phyloP scores from a whole-genome alignment of 2,888 invertebrate species.

The Pristionchus maxplancki region DNA sequence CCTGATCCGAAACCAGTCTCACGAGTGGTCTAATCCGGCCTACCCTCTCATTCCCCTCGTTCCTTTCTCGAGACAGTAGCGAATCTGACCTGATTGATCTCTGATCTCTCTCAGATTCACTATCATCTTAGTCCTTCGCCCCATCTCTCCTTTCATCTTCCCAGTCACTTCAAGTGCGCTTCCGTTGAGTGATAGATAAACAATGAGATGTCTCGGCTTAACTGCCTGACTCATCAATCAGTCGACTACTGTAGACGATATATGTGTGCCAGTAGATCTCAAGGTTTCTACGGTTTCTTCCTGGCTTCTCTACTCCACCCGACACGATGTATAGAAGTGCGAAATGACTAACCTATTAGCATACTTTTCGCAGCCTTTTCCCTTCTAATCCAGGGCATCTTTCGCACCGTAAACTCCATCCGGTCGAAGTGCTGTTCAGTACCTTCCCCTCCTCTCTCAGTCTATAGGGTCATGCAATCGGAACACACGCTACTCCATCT shows the following conservation, averaged over 20 bases:
- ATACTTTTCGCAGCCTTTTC: background rate
- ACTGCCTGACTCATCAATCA: background rate
- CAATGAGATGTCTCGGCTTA: background rate
- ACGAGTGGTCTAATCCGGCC: background rate
- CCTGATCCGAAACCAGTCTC: conserved; percentile 42
- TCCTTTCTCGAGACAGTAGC: conserved; percentile 3
- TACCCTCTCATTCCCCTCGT: background rate
- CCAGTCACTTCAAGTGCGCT: conserved; percentile 21
- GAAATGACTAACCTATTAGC: background rate
- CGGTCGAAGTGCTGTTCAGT: conserved; percentile 22
- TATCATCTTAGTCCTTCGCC: background rate
- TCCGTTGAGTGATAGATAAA: conserved; percentile 33
- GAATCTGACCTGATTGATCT: background rate
- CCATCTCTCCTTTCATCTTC: background rate
- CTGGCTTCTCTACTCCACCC: background rate
- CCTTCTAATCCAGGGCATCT: background rate
- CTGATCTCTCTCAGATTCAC: conserved; percentile 10
- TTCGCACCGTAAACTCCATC: background rate
- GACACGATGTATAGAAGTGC: too few relatives aligned
- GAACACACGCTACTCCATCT: conserved; percentile 24
- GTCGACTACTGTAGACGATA: background rate
- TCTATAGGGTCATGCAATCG: conserved; percentile 41
- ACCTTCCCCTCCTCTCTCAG: background rate
- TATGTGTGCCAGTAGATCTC: background rate
- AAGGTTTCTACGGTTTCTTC: background rate